Evolutionary conservation across 2,797 vertebrate genomes (phyloP).

Genomic region (Masticophis lateralis): DNA sequence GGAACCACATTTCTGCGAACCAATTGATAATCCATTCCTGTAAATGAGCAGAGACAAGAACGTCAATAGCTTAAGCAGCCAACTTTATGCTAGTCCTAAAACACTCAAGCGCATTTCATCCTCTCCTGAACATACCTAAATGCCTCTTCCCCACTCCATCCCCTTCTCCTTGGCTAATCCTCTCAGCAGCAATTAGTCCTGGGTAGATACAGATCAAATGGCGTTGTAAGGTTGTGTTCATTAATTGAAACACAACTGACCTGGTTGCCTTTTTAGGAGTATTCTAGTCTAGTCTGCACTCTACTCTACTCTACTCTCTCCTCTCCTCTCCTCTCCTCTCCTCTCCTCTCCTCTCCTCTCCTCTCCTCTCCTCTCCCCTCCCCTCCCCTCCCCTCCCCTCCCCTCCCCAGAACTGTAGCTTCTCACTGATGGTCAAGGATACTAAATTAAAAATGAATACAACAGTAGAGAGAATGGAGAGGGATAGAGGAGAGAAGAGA

Average conservation of each 20-base stretch:
- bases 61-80: not conserved
- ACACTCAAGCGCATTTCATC: not conserved
- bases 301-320: too few species aligned
- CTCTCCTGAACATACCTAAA: not conserved
- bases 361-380: fast-evolving
- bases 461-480: too few species aligned
- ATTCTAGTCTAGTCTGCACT: not conserved
- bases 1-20: too few species aligned
- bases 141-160: not conserved
- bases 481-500: too few species aligned
- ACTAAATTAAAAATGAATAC: too few species aligned
- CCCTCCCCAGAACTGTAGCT: not conserved
- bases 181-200: not conserved
- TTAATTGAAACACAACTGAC: not conserved
- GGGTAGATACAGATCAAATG: not conserved
- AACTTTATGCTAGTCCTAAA: not conserved
- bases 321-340: too few species aligned
- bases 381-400: fast-evolving
- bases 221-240: not conserved
- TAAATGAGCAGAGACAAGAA: not conserved
- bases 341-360: too few species aligned
- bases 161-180: not conserved
- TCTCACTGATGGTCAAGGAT: not conserved
- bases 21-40: not conserved
- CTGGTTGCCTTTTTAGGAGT: not conserved